These are phyloP conservation scores for Megamerina dolium DNA, from an alignment of 2,888 invertebrate genomes.

Conservation along the genomic window DNA sequence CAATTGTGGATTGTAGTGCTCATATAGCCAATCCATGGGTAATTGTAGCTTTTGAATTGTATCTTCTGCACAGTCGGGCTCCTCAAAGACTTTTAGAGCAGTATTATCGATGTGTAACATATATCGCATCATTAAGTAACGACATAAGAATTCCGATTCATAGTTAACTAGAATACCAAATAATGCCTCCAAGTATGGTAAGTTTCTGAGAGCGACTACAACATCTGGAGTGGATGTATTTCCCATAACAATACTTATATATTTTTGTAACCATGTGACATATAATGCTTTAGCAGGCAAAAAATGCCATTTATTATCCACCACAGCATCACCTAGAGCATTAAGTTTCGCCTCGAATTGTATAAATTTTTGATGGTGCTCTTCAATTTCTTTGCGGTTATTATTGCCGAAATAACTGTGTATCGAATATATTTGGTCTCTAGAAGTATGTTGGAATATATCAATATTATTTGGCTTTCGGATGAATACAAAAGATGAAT, in stretches of 20 bases:
- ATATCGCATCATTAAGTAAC: constrained; percentile 25
- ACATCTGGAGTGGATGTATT: constrained; percentile 9
- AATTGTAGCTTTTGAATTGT: constrained; percentile 19
- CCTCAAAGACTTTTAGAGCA: constrained; percentile 17
- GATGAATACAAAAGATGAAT: constrained; percentile 15
- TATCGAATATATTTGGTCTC: constrained; percentile 5
- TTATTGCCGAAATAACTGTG: constrained; percentile 14
- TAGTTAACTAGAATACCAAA: constrained; percentile 14
- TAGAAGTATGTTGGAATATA: constrained; percentile 18
- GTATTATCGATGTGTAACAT: constrained; percentile 17
- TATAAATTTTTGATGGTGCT: constrained; percentile 15
- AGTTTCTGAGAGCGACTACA: constrained; percentile 19
- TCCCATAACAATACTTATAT: constrained; percentile 18
- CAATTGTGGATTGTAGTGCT: constrained; percentile 13
- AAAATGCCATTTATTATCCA: no score
- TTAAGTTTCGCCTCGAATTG: constrained; percentile 18
- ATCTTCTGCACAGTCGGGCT: constrained; percentile 16
- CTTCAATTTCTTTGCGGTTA: background rate
- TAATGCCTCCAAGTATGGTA: constrained; percentile 19
- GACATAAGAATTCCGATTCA: constrained; percentile 18
- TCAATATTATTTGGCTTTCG: no score
- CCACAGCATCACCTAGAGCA: constrained; percentile 11
- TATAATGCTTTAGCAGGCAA: no score
- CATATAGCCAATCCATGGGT: constrained; percentile 25
- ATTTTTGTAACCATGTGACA: constrained; percentile 19